Evolutionary conservation across 2,888 invertebrate genomes (phyloP).

Genomic region (Drosophila kambysellisi): DNA sequence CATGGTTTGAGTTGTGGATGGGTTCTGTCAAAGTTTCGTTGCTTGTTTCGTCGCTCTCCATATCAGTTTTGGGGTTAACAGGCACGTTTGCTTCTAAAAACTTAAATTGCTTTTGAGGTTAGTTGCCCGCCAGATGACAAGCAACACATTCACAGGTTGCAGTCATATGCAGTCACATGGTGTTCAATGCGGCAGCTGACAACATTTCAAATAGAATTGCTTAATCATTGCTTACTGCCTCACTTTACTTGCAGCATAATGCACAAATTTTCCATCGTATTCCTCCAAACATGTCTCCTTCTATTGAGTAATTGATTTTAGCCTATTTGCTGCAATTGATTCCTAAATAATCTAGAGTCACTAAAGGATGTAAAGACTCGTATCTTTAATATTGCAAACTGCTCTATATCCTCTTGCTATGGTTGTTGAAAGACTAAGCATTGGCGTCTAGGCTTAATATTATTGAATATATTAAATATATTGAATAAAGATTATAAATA

Average conservation of each 20-base stretch:
- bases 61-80: constrained; percentile 36
- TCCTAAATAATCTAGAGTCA: not conserved
- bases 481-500: too few species aligned
- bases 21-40: constrained; percentile 36
- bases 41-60: constrained; percentile 3
- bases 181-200: not conserved
- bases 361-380: not conserved
- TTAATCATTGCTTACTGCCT: not conserved
- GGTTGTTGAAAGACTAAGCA: too few species aligned
- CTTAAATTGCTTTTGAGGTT: constrained; percentile 36
- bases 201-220: not conserved
- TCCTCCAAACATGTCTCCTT: not conserved
- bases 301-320: not conserved
- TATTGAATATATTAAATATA: too few species aligned
- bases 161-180: not conserved
- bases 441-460: too few species aligned
- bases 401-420: too few species aligned
- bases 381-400: not conserved
- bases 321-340: not conserved
- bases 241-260: too few species aligned
- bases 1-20: constrained; percentile 20
- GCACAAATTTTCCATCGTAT: not conserved
- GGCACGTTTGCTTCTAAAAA: constrained; percentile 44
- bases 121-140: not conserved
- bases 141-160: constrained; percentile 21